Evolutionary conservation across 2,888 invertebrate species (phyloP), one percentile per base, ranked within the genome.

Genomic region (Scaptomyza parva): DNA sequence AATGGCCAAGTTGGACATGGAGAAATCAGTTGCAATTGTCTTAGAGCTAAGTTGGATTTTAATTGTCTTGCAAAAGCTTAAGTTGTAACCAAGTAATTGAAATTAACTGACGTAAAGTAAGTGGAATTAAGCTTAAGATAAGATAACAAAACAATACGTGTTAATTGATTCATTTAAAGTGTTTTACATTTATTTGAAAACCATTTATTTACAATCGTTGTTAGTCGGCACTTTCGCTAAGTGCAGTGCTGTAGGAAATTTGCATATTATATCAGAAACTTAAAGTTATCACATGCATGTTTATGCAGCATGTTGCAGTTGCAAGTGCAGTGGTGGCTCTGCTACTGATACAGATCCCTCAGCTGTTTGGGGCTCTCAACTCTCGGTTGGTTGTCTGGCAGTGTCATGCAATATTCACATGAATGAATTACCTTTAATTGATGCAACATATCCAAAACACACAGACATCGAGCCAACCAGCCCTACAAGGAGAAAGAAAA

Each of bases 371-470:
- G 9, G 9, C 40, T 44, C 33, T 26, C 18, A 50, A 39, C 35
- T 54, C 63, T 52, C 47, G n/a, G 47, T 33, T 60, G 51, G 33
- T 33, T 51, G 69, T 55, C 70, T 73, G 69, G 45, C 71, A 55
- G 37, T 76, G 70, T 66, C 73, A 79, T 84, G 62, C 54, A 85
- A 87, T 84, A 84, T 84, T 79, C 70, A 85, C 66, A 62, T 77
- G 82, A 81, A 75, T 82, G 88, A 85, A 84, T 84, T 85, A 82
- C 77, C 70, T 87, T 87, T 84, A 87, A 87, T 87, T 87, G 87
- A 82, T 87, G 86, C 88, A 77, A 59, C 71, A 77, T 58, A 74
- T 65, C 59, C 70, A 53, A 39, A 40, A 22, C 39, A 44, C 28
- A 39, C 8, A 53, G 28, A 64, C n/a, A 37, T 2, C 28, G 22